A percentile compares a stretch with the other conserved stretches of the same genome.
These are phyloP conservation scores for Myotis davidii DNA, from an alignment of 2,113 vertebrate genomes.

Conservation along the genomic window DNA sequence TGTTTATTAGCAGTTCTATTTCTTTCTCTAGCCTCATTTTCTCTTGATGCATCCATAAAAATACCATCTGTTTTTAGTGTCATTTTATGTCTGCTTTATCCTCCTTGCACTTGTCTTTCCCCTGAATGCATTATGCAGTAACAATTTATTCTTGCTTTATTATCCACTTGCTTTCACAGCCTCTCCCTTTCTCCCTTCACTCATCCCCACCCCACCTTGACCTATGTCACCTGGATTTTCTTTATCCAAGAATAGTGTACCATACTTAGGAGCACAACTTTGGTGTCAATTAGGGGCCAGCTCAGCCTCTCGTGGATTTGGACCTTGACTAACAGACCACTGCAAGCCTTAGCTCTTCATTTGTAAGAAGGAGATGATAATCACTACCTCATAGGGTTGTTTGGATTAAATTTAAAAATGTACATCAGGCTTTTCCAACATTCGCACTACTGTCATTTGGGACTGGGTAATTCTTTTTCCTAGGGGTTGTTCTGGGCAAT, in stretches of 20 bases:
- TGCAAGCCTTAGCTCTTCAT: not conserved
- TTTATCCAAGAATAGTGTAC: not conserved
- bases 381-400: not conserved
- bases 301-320: not conserved
- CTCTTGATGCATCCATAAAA: slow-evolving; percentile 50
- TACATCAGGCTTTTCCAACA: not conserved
- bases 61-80: slow-evolving; percentile 35
- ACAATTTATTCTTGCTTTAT: slow-evolving; percentile 49
- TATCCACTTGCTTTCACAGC: slow-evolving; percentile 14
- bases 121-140: not conserved
- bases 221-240: not conserved
- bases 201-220: no score
- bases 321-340: not conserved
- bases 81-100: slow-evolving; percentile 50
- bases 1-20: slow-evolving; percentile 55
- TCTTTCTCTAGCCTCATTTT: slow-evolving; percentile 61
- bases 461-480: not conserved
- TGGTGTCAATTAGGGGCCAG: not conserved
- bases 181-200: not conserved
- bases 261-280: not conserved
- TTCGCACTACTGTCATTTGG: not conserved
- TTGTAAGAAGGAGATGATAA: not conserved
- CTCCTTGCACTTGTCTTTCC: not conserved
- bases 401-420: not conserved
- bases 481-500: not conserved